phyloP scores from a whole-genome alignment of 2,113 vertebrate genomes.

The Myodes glareolus region DNA sequence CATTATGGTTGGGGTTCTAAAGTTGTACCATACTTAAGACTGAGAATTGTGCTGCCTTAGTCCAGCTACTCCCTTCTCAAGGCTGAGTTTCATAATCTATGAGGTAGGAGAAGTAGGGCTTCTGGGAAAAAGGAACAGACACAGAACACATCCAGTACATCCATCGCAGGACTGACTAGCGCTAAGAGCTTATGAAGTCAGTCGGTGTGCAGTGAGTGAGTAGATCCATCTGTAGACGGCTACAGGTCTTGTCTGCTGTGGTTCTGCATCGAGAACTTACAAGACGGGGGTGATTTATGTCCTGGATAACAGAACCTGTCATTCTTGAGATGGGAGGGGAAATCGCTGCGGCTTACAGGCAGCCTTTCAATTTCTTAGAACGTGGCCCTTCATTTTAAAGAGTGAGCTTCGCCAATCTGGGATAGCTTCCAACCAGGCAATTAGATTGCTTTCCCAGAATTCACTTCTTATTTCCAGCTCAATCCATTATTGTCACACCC shows the following conservation, averaged over 20 bases:
- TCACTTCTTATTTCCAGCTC: slow-evolving; percentile 56
- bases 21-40: background rate
- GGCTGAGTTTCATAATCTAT: background rate
- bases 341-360: background rate
- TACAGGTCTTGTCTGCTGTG: background rate
- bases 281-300: background rate
- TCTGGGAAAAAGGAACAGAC: background rate
- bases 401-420: slow-evolving; percentile 66
- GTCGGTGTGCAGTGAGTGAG: background rate
- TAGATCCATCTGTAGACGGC: background rate
- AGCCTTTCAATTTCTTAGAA: slow-evolving; percentile 61
- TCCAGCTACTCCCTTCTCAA: background rate
- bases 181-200: background rate
- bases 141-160: background rate
- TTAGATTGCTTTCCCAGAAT: slow-evolving; percentile 75
- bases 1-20: background rate
- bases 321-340: background rate
- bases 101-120: background rate
- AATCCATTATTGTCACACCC: slow-evolving; percentile 37
- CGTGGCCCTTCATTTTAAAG: slow-evolving; percentile 47
- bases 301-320: too few relatives aligned
- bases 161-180: background rate
- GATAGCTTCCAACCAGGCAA: slow-evolving; percentile 68
- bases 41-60: background rate
- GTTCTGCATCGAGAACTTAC: background rate